Evolutionary conservation across 2,113 vertebrate species (phyloP).

Genomic region (Tragelaphus scriptus): DNA sequence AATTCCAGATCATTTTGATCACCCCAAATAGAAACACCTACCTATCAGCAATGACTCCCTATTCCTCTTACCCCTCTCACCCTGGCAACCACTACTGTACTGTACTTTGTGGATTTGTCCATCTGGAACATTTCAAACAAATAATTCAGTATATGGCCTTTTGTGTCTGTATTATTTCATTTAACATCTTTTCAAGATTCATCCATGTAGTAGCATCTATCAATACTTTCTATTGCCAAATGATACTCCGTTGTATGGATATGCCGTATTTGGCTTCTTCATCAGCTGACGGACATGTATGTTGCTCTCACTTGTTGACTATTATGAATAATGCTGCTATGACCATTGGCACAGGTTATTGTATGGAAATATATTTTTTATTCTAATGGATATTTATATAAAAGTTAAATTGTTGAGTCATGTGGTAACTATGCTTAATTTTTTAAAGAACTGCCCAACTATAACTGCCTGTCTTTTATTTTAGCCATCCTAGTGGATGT

Average conservation of each 20-base stretch:
- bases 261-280: background rate
- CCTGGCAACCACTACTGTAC: background rate
- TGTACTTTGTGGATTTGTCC: background rate
- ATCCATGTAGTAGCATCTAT: background rate
- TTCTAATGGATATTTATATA: background rate
- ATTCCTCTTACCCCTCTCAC: too few species aligned
- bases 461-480: background rate
- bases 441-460: background rate
- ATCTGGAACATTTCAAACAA: background rate
- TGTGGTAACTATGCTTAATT: conserved; percentile 14
- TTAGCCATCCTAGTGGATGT: background rate
- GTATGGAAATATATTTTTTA: background rate
- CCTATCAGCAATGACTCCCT: background rate
- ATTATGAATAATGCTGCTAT: background rate
- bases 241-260: background rate
- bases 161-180: background rate
- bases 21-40: background rate
- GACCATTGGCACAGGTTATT: background rate
- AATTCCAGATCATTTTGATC: background rate
- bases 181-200: background rate
- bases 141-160: background rate
- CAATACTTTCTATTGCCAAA: background rate
- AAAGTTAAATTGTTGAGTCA: background rate
- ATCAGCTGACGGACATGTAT: background rate
- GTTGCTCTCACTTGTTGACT: background rate